Conservation (phyloP, 2,797 vertebrate species). For the Enteromius radiatus region DNA sequence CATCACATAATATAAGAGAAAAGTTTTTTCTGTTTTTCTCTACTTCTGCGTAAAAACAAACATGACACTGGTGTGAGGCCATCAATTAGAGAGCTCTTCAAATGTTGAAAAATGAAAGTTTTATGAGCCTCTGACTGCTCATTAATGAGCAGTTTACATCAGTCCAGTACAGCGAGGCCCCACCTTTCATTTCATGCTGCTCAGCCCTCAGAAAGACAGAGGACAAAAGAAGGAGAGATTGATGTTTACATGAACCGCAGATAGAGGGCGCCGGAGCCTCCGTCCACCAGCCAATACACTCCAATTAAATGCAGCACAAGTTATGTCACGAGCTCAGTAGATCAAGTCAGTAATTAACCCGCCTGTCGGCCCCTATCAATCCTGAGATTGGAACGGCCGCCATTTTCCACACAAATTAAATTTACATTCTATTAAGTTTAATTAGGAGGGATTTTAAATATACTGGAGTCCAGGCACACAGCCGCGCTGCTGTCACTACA, state of each 20-base stretch:
- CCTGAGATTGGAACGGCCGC: slow-evolving; percentile 75
- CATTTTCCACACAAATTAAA: slow-evolving; percentile 81
- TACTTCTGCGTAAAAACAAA: slow-evolving; percentile 34
- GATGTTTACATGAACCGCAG: slow-evolving; percentile 65
- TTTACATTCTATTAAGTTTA: slow-evolving; percentile 88
- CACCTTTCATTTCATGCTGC: slow-evolving; percentile 83
- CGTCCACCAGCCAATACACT: slow-evolving; percentile 74
- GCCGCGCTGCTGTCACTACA: slow-evolving; percentile 74
- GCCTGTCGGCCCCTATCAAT: slow-evolving; percentile 79
- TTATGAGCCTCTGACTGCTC: slow-evolving; percentile 70
- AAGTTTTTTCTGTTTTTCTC: too few species aligned
- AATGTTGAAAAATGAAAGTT: slow-evolving; percentile 72
- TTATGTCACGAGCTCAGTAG: slow-evolving; percentile 81
- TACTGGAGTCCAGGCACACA: slow-evolving; percentile 76
- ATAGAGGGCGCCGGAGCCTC: slow-evolving; percentile 67
- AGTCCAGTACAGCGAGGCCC: slow-evolving; percentile 71
- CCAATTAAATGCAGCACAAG: slow-evolving; percentile 80
- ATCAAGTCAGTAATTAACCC: slow-evolving; percentile 87
- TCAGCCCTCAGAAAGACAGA: slow-evolving; percentile 75
- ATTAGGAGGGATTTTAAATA: slow-evolving; percentile 87
- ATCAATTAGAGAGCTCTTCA: slow-evolving; percentile 54
- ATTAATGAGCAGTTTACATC: slow-evolving; percentile 77
- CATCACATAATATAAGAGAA: not conserved
- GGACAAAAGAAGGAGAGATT: slow-evolving; percentile 78
- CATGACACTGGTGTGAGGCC: slow-evolving; percentile 43